Base-by-base conservation (phyloP, 2,797 vertebrate species). In the Helarctos malayanus region DNA sequence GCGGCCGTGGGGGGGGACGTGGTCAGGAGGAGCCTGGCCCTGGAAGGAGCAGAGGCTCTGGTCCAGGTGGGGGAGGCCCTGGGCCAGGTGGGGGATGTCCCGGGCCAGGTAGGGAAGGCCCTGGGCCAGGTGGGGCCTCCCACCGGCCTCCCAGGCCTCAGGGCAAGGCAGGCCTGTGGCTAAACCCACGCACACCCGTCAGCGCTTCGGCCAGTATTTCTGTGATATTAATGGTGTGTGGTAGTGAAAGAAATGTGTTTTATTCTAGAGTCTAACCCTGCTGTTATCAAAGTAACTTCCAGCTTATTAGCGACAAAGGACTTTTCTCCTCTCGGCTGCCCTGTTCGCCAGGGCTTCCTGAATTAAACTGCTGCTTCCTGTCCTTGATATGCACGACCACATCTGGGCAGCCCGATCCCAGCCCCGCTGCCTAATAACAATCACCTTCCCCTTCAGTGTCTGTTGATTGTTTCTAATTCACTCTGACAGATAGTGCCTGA, bases 401-500 rank as follows among this genome's bases (percentile, higher is more conserved):
- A 99, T 99, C 99, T 99, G 99, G 99, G 99, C 99, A 99, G 99
- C 99, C 99, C 99, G 99, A 99, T 99, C 99, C 98, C 99, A 99
- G 99, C 99, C 99, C 99, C 97, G 99, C 99, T 99, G 99, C 99
- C 99, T 99, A 99, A 99, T 99, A 99, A 99, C 99, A 99, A 99
- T 99, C 99, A 99, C 99, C 99, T 99, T 99, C 99, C 99, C 99
- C 99, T 99, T 99, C 99, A 99, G 99, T 99, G 99, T 99, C 99
- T 99, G 99, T 99, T 99, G 99, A 99, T 99, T 99, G 99, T 99
- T 99, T 99, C 99, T 99, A 99, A 99, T 99, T 99, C 99, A 99
- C 99, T 99, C 99, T 99, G 99, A 99, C 99, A 99, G 99, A 99
- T 99, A 99, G 99, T 99, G 99, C 99, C 99, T 99, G 99, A 99